Evolutionary conservation across 2,888 invertebrate genomes (phyloP).

Genomic region (Candidula unifasciata): DNA sequence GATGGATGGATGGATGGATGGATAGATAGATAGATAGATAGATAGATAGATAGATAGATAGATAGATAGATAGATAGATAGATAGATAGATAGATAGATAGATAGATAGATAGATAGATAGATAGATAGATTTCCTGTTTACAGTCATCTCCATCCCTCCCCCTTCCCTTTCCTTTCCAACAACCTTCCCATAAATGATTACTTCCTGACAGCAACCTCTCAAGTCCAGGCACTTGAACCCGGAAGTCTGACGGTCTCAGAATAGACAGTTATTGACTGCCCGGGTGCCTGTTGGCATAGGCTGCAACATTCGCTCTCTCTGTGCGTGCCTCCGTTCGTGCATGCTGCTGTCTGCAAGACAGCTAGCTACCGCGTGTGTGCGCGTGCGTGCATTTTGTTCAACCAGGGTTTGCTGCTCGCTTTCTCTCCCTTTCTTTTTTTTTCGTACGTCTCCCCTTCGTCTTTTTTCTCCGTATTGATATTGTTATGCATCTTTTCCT

Average conservation of each 20-base stretch:
- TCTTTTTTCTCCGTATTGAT: neutral
- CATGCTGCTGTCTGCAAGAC: too few relatives aligned
- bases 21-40: too few relatives aligned
- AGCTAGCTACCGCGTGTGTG: neutral
- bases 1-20: too few relatives aligned
- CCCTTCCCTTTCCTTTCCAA: neutral
- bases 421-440: constrained; percentile 19
- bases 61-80: too few relatives aligned
- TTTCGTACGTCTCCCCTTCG: neutral
- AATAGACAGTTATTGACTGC: constrained; percentile 4
- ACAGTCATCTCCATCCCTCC: neutral
- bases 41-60: too few relatives aligned
- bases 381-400: neutral
- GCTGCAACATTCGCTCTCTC: neutral
- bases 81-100: neutral
- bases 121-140: neutral
- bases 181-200: neutral
- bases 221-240: neutral
- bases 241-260: constrained; percentile 21
- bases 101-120: neutral
- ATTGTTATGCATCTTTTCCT: too few relatives aligned
- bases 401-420: neutral
- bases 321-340: neutral
- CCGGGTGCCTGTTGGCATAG: neutral
- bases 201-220: neutral